Percentiles rank a stretch among this genome's conserved stretches.
Evolutionary conservation across 2,113 vertebrate genomes (phyloP).

Genomic region (Phasianus colchicus): DNA sequence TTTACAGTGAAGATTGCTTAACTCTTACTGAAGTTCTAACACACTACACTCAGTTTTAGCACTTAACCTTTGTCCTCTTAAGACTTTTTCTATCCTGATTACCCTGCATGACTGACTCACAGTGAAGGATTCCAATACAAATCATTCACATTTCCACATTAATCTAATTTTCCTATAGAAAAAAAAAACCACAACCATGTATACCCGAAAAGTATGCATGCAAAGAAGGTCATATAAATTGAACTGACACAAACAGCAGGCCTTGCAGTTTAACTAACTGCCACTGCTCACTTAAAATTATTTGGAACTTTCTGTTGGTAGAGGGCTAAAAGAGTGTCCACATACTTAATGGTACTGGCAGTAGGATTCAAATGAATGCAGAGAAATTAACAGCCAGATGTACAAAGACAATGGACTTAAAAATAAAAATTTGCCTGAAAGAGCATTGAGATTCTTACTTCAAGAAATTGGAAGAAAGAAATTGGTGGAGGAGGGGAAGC

Average conservation of each 20-base stretch:
- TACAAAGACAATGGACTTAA: not conserved
- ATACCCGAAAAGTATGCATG: not conserved
- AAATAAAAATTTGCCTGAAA: no score
- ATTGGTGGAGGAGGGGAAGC: fast-evolving
- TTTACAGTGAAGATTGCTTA: slow-evolving; percentile 26
- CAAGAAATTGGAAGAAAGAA: not conserved
- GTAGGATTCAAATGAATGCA: not conserved
- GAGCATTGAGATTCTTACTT: not conserved
- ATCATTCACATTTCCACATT: not conserved
- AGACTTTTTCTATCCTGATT: not conserved
- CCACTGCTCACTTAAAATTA: not conserved
- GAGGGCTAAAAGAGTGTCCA: not conserved
- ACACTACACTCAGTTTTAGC: not conserved
- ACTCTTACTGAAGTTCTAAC: slow-evolving; percentile 11
- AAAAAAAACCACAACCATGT: not conserved
- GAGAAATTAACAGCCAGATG: not conserved
- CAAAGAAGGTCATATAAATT: not conserved
- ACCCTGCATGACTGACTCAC: not conserved
- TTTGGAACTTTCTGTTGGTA: not conserved
- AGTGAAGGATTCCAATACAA: not conserved
- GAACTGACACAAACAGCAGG: not conserved
- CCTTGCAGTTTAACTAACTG: not conserved
- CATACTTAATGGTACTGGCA: not conserved
- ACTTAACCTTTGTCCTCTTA: not conserved
- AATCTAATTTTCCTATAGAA: not conserved